Percentiles rank a stretch among this genome's conserved stretches.
Conservation (phyloP, 2,797 vertebrate genomes). For the Malurus splendens region DNA sequence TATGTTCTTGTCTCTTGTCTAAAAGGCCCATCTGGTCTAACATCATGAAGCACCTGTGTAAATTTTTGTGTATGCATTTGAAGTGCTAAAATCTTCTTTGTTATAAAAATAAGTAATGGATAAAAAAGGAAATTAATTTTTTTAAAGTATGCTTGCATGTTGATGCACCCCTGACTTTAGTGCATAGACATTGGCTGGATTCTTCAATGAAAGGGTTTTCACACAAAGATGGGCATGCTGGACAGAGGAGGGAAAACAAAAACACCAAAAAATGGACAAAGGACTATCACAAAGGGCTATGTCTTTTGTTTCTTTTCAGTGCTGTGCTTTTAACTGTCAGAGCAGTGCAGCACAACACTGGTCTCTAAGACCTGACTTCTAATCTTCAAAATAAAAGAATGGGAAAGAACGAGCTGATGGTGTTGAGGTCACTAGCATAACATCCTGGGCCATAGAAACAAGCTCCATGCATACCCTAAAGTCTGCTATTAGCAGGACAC, state of each 20-base stretch:
- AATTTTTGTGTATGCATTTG: background rate
- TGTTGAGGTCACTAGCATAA: background rate
- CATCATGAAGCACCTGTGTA: background rate
- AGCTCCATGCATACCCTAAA: background rate
- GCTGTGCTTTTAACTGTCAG: background rate
- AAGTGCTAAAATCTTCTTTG: background rate
- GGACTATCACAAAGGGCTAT: background rate
- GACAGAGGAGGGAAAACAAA: background rate
- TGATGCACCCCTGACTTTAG: background rate
- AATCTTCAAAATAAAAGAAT: background rate
- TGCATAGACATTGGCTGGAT: background rate
- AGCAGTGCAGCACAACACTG: background rate
- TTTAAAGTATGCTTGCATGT: background rate
- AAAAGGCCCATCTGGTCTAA: constrained; percentile 5
- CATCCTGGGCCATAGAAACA: background rate
- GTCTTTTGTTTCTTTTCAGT: background rate
- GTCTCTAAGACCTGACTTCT: background rate
- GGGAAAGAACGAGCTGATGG: background rate
- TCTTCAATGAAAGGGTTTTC: background rate
- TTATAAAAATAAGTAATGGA: background rate
- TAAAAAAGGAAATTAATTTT: background rate
- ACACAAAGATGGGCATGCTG: background rate
- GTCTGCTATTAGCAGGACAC: background rate
- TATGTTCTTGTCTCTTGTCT: constrained; percentile 13
- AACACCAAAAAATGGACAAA: background rate